Evolutionary conservation across 2,113 vertebrate genomes (phyloP).

Genomic region (Hepsetus odoe): DNA sequence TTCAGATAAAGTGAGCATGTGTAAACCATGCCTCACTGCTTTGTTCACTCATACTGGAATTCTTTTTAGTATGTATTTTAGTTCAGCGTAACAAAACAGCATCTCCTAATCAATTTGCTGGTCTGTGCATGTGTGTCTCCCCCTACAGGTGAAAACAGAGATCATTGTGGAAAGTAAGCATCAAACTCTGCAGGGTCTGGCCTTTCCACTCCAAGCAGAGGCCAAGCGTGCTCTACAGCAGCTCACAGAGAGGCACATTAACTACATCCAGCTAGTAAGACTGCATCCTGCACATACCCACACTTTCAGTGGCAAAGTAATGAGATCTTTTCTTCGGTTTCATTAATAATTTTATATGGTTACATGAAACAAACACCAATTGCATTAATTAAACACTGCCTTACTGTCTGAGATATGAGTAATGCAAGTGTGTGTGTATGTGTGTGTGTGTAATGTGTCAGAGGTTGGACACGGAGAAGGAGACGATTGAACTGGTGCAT

Average conservation of each 20-base stretch:
- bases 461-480: slow-evolving; percentile 90
- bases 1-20: slow-evolving; percentile 10
- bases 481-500: slow-evolving; percentile 93
- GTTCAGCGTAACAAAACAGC: not conserved
- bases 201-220: slow-evolving; percentile 87
- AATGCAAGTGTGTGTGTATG: not conserved
- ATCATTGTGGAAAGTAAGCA: slow-evolving; percentile 94
- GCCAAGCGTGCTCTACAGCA: slow-evolving; percentile 87
- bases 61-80: no score
- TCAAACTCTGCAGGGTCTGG: slow-evolving; percentile 92
- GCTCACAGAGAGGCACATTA: slow-evolving; percentile 85
- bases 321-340: no score
- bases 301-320: not conserved
- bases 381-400: not conserved
- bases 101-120: not conserved
- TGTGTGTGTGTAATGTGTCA: slow-evolving; percentile 61
- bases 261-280: slow-evolving; percentile 95
- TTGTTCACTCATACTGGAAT: not conserved
- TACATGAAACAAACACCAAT: no score
- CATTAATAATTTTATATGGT: no score
- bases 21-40: not conserved
- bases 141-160: slow-evolving; percentile 89
- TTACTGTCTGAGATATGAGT: not conserved
- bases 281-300: not conserved
- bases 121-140: slow-evolving; percentile 65